These are phyloP conservation scores for Lordiphosa mommai DNA, from an alignment of 1,140 invertebrate genomes.

Conservation along the genomic window DNA sequence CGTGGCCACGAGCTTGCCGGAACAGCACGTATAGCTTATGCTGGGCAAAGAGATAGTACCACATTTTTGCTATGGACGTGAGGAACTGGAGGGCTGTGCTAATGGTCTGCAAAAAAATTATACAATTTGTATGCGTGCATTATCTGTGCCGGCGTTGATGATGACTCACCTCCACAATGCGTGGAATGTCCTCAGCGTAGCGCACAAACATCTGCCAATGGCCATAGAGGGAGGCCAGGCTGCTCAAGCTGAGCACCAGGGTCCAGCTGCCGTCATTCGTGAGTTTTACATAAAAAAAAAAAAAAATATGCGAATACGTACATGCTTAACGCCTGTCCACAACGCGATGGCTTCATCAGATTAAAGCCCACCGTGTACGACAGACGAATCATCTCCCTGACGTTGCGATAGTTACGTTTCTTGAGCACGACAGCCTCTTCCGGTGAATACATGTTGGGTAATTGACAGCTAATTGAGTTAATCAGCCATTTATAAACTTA, in stretches of 20 bases:
- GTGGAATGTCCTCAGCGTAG: constrained; percentile 49
- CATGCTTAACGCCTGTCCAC: constrained; percentile 23
- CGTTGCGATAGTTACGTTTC: constrained; percentile 49
- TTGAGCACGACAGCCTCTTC: constrained; percentile 29
- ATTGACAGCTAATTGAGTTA: constrained; percentile 39
- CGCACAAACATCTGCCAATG: constrained; percentile 48
- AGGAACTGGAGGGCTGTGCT: constrained; percentile 55
- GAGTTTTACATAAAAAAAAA: not conserved
- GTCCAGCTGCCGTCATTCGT: constrained; percentile 33
- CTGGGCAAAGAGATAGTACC: constrained; percentile 53
- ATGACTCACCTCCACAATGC: constrained; percentile 33
- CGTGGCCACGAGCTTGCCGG: constrained; percentile 37
- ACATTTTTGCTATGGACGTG: constrained; percentile 55
- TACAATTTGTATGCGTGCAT: constrained; percentile 13
- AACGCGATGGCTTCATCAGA: constrained; percentile 33
- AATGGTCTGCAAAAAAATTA: constrained; percentile 36
- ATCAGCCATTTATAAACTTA: constrained; percentile 53
- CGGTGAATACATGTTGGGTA: constrained; percentile 49
- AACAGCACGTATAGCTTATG: constrained; percentile 39
- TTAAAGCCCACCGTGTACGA: constrained; percentile 58
- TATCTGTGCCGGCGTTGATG: not conserved
- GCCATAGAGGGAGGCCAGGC: constrained; percentile 54
- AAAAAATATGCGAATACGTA: not conserved
- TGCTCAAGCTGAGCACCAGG: constrained; percentile 38
- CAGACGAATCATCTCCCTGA: constrained; percentile 54